A percentile compares a stretch with the other conserved stretches of the same genome.
Conservation (phyloP, 1,140 invertebrate species). For the Zaprionus vittiger region DNA sequence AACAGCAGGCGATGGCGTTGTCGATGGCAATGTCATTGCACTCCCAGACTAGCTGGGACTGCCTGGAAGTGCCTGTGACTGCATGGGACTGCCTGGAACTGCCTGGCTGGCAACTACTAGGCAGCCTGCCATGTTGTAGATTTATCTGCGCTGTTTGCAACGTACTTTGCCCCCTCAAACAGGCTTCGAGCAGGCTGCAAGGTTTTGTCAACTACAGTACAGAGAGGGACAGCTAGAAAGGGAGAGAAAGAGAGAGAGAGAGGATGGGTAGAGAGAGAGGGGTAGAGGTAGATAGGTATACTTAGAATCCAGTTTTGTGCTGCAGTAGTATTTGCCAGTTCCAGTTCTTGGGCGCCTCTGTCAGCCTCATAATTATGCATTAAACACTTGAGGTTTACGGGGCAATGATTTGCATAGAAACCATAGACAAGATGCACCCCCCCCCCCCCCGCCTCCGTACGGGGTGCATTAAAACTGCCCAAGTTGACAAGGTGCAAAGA, state of each 20-base stretch:
- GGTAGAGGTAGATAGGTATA: neutral
- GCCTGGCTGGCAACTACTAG: constrained; percentile 10
- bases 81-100: neutral
- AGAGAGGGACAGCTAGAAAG: neutral
- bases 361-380: constrained; percentile 75
- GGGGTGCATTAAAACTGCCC: constrained; percentile 25
- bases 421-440: constrained; percentile 56
- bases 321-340: constrained; percentile 52
- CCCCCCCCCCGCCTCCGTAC: constrained; percentile 17
- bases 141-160: constrained; percentile 60
- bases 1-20: constrained; percentile 1
- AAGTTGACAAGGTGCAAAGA: constrained; percentile 50
- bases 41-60: constrained; percentile 28
- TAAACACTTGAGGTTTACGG: constrained; percentile 78
- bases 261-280: neutral
- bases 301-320: constrained; percentile 73
- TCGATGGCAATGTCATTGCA: constrained; percentile 70
- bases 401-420: constrained; percentile 78
- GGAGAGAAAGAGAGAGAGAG: neutral
- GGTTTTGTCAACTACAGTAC: constrained; percentile 54
- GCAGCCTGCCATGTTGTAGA: constrained; percentile 43
- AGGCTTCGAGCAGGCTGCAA: constrained; percentile 52
- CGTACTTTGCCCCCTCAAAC: constrained; percentile 78
- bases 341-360: constrained; percentile 38
- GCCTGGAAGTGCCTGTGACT: neutral